Evolutionary conservation across 2,797 vertebrate species (phyloP).

Genomic region (Peromyscus nudipes): DNA sequence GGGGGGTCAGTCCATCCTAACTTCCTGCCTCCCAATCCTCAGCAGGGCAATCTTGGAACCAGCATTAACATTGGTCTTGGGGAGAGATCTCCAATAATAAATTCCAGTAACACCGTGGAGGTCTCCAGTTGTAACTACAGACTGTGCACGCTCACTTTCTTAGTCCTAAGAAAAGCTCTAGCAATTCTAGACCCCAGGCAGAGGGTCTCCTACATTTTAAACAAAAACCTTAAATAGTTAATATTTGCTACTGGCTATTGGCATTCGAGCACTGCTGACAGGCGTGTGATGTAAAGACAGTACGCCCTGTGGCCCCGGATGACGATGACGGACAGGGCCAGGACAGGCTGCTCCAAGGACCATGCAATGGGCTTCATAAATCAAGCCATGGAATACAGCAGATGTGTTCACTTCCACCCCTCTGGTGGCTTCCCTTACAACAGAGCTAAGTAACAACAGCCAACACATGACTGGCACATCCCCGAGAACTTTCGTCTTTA

Average conservation of each 20-base stretch:
- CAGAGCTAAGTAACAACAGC: neutral
- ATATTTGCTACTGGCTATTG: neutral
- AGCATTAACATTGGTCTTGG: neutral
- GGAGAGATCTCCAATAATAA: neutral
- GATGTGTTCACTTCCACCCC: accelerated
- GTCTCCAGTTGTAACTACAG: neutral
- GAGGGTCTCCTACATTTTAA: neutral
- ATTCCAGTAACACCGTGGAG: no score
- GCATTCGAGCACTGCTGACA: neutral
- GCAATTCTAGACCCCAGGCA: neutral
- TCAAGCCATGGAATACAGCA: neutral
- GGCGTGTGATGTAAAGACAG: neutral
- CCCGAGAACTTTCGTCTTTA: neutral
- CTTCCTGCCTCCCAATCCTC: neutral
- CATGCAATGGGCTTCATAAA: neutral
- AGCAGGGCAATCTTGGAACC: neutral
- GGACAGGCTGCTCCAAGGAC: neutral
- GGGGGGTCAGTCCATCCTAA: neutral
- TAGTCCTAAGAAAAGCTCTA: neutral
- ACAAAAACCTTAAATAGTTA: conserved; percentile 31
- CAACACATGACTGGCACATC: neutral
- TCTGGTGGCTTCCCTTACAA: neutral
- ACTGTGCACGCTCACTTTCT: neutral
- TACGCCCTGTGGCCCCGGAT: neutral
- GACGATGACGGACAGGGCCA: no score